phyloP scores from a whole-genome alignment of 1,140 invertebrate genomes.

The Physella acuta region DNA sequence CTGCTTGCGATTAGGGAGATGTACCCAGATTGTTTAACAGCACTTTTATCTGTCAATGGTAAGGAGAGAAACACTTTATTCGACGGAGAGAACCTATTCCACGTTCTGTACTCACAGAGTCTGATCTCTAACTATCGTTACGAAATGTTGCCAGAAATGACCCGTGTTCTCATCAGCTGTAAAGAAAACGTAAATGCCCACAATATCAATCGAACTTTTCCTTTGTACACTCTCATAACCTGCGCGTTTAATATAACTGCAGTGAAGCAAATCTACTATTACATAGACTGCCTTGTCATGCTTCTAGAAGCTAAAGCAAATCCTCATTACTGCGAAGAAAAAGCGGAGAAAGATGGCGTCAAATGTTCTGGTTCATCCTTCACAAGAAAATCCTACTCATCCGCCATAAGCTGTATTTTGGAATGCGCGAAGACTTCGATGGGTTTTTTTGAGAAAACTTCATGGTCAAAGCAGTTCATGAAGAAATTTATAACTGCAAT shows the following conservation, averaged over 20 bases:
- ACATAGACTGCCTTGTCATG: constrained; percentile 17
- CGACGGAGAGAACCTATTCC: constrained; percentile 21
- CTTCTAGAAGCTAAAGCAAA: constrained; percentile 18
- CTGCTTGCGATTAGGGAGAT: constrained; percentile 13
- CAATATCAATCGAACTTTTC: constrained; percentile 3
- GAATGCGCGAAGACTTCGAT: constrained; percentile 2
- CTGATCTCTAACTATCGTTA: constrained; percentile 8
- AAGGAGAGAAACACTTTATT: constrained; percentile 15
- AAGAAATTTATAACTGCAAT: constrained; percentile 18
- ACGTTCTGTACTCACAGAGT: constrained; percentile 22
- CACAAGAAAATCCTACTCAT: background rate
- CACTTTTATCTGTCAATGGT: background rate
- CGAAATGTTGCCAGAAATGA: constrained; percentile 23
- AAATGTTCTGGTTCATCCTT: background rate
- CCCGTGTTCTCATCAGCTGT: constrained; percentile 6
- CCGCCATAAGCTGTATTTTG: constrained; percentile 20
- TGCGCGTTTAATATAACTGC: constrained; percentile 21
- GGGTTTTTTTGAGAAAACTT: constrained; percentile 11
- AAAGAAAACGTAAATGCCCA: constrained; percentile 21
- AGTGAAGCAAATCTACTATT: constrained; percentile 16
- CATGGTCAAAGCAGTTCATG: constrained; percentile 15
- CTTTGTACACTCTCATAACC: constrained; percentile 22
- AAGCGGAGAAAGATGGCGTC: background rate
- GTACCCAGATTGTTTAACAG: constrained; percentile 21
- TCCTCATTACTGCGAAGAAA: constrained; percentile 19